Percentiles rank a stretch among this genome's conserved stretches.
Conservation (phyloP, 2,797 vertebrate species). For the Sebastes iracundus region DNA sequence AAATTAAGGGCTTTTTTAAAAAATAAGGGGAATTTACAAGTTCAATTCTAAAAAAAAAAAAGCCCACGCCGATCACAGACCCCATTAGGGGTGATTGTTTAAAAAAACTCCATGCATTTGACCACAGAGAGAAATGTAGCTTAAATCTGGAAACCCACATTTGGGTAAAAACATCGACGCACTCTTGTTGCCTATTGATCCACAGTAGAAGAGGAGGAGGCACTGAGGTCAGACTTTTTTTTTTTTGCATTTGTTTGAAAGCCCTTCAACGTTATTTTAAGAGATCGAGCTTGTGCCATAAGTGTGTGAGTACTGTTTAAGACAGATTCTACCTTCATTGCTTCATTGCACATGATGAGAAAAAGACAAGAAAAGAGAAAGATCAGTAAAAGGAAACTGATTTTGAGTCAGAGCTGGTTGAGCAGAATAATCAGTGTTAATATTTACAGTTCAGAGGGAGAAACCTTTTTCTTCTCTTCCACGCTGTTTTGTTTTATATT, state of each 20-base stretch:
- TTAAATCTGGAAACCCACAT: constrained; percentile 45
- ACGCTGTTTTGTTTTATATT: constrained; percentile 32
- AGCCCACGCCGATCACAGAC: constrained; percentile 23
- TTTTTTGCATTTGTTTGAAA: constrained; percentile 74
- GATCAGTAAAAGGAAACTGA: constrained; percentile 19
- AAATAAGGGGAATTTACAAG: constrained; percentile 17
- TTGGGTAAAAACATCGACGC: constrained; percentile 13
- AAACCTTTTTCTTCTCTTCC: constrained; percentile 28
- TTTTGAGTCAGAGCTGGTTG: constrained; percentile 37
- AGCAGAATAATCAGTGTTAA: constrained; percentile 41
- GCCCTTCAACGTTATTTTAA: constrained; percentile 47
- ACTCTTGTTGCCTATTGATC: constrained; percentile 42
- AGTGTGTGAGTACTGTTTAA: constrained; percentile 74
- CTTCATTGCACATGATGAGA: constrained; percentile 86
- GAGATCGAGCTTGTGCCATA: constrained; percentile 74
- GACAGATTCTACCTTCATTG: constrained; percentile 83
- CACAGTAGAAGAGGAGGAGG: constrained; percentile 88
- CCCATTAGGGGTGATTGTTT: constrained; percentile 23
- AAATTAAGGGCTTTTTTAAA: background rate
- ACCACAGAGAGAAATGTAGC: constrained; percentile 45
- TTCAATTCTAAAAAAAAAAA: constrained; percentile 18
- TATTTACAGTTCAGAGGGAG: constrained; percentile 65
- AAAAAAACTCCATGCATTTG: constrained; percentile 14
- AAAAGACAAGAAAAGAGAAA: constrained; percentile 14
- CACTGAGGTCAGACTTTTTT: constrained; percentile 81